A percentile compares a stretch with the other conserved stretches of the same genome.
These are phyloP conservation scores for Centropyge bicolor DNA, from an alignment of 2,797 vertebrate species.

Conservation along the genomic window DNA sequence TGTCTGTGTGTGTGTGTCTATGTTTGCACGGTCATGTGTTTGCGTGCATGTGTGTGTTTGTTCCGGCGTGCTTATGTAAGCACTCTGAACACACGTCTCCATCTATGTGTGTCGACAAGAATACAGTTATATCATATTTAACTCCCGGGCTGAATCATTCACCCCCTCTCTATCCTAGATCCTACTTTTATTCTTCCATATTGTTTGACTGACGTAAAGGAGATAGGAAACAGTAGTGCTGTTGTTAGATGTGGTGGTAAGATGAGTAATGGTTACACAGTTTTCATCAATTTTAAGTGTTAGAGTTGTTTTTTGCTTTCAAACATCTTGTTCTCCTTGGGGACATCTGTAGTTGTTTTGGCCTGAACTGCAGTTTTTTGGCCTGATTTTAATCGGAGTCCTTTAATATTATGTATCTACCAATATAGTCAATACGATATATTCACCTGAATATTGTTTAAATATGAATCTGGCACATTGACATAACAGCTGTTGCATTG, in stretches of 20 bases:
- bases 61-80: slow-evolving; percentile 82
- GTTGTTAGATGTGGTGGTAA: slow-evolving; percentile 17
- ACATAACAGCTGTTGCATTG: neutral
- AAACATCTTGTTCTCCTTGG: too few relatives aligned
- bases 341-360: too few relatives aligned
- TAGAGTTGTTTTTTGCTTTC: neutral
- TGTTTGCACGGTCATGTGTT: slow-evolving; percentile 21
- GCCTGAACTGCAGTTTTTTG: too few relatives aligned
- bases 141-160: slow-evolving; percentile 65
- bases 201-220: slow-evolving; percentile 43
- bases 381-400: neutral
- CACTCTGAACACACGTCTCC: slow-evolving; percentile 71
- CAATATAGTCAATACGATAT: too few relatives aligned
- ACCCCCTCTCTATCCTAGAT: slow-evolving; percentile 36
- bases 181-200: slow-evolving; percentile 32
- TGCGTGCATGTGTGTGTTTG: slow-evolving; percentile 64
- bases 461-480: neutral
- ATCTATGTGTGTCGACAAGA: slow-evolving; percentile 77
- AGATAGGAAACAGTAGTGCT: neutral
- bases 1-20: slow-evolving; percentile 25
- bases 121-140: slow-evolving; percentile 81
- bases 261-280: slow-evolving; percentile 30
- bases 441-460: neutral
- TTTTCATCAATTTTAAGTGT: slow-evolving; percentile 18
- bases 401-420: neutral